Percentiles rank a stretch among this genome's conserved stretches.
Evolutionary conservation across 2,797 vertebrate species (phyloP).

Genomic region (Malacoraja senta): DNA sequence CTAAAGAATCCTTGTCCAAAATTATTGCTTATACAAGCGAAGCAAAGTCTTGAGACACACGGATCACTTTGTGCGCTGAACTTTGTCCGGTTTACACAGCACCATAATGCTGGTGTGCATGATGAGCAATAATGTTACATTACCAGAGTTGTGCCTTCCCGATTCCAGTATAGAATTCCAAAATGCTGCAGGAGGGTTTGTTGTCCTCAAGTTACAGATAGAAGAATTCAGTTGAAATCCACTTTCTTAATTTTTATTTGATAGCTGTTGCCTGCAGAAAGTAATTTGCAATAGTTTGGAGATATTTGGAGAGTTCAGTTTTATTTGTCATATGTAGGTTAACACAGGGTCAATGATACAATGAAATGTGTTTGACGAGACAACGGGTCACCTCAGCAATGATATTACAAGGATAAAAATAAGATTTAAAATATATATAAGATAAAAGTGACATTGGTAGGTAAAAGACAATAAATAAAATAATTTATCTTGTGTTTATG

Average conservation of each 20-base stretch:
- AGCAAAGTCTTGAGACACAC: neutral
- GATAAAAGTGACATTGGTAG: too few species aligned
- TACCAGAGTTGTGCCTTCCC: neutral
- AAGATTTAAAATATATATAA: too few species aligned
- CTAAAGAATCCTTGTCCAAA: conserved; percentile 16
- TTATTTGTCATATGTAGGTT: too few species aligned
- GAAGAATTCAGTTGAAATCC: neutral
- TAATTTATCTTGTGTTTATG: too few species aligned
- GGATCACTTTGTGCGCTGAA: neutral
- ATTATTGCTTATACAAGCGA: neutral
- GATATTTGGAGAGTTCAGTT: too few species aligned
- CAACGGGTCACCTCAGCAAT: too few species aligned
- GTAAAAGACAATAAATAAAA: too few species aligned
- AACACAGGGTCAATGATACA: too few species aligned
- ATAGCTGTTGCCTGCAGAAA: neutral
- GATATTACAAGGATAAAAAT: too few species aligned
- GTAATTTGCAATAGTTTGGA: neutral
- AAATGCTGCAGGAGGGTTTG: neutral
- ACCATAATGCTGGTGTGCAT: neutral
- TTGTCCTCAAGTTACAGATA: neutral
- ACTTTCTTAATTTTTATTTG: neutral
- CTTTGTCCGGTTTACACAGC: neutral
- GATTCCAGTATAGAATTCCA: neutral
- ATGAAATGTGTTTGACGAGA: too few species aligned
- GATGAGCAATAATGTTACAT: neutral